Conservation (phyloP, 2,888 invertebrate genomes). For the Napeogenes inachia region DNA sequence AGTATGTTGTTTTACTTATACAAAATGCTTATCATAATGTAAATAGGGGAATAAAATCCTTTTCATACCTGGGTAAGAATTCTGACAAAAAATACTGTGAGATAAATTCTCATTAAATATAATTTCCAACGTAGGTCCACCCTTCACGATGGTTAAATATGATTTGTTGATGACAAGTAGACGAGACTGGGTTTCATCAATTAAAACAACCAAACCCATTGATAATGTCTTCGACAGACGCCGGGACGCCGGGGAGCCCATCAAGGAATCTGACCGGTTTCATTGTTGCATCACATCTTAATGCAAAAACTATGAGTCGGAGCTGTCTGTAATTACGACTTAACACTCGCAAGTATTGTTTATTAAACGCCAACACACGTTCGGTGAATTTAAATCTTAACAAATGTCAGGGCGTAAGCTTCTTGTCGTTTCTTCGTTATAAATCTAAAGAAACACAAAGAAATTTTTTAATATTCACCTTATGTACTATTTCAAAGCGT, state of each 20-base stretch:
- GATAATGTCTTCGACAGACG: conserved; percentile 61
- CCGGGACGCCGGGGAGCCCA: conserved; percentile 68
- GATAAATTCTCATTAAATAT: no score
- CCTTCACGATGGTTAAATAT: no score
- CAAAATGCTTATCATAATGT: not conserved
- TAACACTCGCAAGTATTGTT: conserved; percentile 34
- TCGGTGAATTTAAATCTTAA: conserved; percentile 22
- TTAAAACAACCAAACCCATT: conserved; percentile 58
- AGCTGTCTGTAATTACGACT: conserved; percentile 32
- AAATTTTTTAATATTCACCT: conserved; percentile 12
- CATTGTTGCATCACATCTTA: conserved; percentile 55
- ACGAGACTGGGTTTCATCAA: conserved; percentile 50
- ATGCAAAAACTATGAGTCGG: conserved; percentile 41
- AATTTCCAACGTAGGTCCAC: no score
- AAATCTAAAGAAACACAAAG: conserved; percentile 12
- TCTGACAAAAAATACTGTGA: no score
- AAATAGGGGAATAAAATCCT: not conserved
- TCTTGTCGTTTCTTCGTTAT: conserved; percentile 11
- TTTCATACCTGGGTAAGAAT: no score
- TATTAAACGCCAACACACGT: conserved; percentile 39
- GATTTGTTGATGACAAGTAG: not conserved
- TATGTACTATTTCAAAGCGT: conserved; percentile 1
- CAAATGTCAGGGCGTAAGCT: conserved; percentile 18
- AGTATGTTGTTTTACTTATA: not conserved
- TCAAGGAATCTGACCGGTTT: conserved; percentile 58